Conservation (phyloP, 1,140 invertebrate species). For the Calycopis cecrops region DNA sequence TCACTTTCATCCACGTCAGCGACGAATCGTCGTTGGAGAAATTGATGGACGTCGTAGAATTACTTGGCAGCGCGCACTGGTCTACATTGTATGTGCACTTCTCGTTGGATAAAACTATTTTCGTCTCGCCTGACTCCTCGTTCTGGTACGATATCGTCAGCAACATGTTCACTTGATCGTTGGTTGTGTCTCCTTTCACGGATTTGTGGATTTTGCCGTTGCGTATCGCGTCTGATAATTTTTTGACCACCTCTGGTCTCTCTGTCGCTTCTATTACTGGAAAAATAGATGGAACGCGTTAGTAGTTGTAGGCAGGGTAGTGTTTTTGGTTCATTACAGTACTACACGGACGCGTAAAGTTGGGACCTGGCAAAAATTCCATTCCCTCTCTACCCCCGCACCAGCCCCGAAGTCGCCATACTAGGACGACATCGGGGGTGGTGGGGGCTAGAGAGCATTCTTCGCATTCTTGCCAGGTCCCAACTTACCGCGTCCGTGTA, state of each 20-base stretch:
- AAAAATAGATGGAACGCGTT: constrained; percentile 26
- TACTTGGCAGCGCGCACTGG: constrained; percentile 36
- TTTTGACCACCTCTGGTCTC: constrained; percentile 51
- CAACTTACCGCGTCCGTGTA: too few relatives aligned
- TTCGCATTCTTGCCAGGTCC: too few relatives aligned
- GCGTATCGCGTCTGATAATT: constrained; percentile 51
- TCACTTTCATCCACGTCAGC: constrained; percentile 60
- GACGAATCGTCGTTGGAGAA: constrained; percentile 52
- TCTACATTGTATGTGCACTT: constrained; percentile 52
- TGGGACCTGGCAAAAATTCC: too few relatives aligned
- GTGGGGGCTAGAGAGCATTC: too few relatives aligned
- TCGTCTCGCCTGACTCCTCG: constrained; percentile 44
- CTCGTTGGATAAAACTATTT: constrained; percentile 56
- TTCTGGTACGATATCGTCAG: constrained; percentile 56
- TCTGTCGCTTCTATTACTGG: constrained; percentile 74
- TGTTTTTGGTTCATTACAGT: too few relatives aligned
- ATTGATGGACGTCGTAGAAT: constrained; percentile 43
- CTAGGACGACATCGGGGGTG: too few relatives aligned
- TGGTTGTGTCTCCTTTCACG: constrained; percentile 38
- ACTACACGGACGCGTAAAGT: too few relatives aligned
- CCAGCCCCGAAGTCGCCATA: too few relatives aligned
- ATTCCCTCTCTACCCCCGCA: too few relatives aligned
- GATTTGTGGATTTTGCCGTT: constrained; percentile 67
- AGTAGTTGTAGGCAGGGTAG: too few relatives aligned
- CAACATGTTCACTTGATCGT: constrained; percentile 42